Conservation (phyloP, 1,140 invertebrate species). For the Carcinoscorpius rotundicauda region DNA sequence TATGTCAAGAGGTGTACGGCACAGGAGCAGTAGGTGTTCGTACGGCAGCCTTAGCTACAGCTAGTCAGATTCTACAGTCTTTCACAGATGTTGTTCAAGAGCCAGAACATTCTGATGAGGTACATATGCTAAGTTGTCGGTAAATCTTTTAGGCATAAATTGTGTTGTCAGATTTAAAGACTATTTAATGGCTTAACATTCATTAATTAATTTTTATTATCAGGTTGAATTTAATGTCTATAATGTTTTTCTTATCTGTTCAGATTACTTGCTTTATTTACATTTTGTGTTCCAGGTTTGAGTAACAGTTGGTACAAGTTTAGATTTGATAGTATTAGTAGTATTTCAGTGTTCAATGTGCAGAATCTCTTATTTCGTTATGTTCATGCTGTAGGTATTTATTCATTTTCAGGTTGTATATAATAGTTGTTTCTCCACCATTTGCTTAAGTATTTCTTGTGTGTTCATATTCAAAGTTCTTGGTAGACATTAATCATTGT, state of each 20-base stretch:
- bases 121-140: background rate
- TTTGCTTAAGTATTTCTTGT: too few species aligned
- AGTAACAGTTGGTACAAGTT: background rate
- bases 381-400: too few species aligned
- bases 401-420: too few species aligned
- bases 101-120: constrained; percentile 44
- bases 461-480: too few species aligned
- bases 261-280: background rate
- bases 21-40: constrained; percentile 58
- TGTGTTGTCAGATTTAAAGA: background rate
- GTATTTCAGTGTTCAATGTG: too few species aligned
- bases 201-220: constrained; percentile 2
- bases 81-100: constrained; percentile 68
- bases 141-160: background rate
- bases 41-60: constrained; percentile 66
- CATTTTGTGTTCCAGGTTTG: constrained; percentile 3
- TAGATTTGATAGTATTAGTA: background rate
- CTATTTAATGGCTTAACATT: background rate
- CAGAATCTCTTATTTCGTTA: too few species aligned
- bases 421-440: too few species aligned
- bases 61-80: constrained; percentile 63
- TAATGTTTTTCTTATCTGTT: too few species aligned
- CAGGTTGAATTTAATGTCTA: too few species aligned
- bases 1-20: constrained; percentile 59
- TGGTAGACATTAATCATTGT: too few species aligned